A percentile compares a stretch with the other conserved stretches of the same genome.
These are phyloP conservation scores for Drosophila cracens DNA, from an alignment of 2,888 invertebrate genomes.

Conservation along the genomic window DNA sequence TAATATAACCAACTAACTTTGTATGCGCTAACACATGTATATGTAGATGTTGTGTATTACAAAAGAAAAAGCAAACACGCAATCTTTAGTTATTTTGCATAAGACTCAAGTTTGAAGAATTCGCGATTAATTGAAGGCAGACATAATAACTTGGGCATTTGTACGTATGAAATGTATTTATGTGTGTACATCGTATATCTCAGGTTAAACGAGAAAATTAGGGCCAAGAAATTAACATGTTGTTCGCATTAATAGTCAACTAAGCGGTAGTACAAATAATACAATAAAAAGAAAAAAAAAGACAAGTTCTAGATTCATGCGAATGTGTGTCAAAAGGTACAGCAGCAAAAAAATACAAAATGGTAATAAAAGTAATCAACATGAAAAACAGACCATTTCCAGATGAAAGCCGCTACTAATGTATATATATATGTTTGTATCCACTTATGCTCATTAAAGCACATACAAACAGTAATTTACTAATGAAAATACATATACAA, in stretches of 20 bases:
- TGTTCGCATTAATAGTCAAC: conserved; percentile 23
- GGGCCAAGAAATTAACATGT: conserved; percentile 14
- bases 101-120: conserved; percentile 4
- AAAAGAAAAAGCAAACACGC: conserved; percentile 25
- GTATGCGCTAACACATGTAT: neutral
- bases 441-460: neutral
- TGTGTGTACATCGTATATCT: neutral
- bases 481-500: neutral
- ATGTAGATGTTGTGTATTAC: conserved; percentile 9
- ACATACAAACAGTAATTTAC: neutral
- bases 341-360: conserved; percentile 4
- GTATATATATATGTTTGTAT: neutral
- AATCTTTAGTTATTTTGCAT: conserved; percentile 12
- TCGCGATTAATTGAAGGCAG: conserved; percentile 3
- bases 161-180: neutral
- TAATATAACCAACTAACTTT: neutral
- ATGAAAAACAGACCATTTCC: conserved; percentile 5
- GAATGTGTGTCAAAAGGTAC: conserved; percentile 18
- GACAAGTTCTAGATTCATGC: conserved; percentile 13
- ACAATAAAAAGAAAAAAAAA: conserved; percentile 36
- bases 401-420: neutral
- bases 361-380: conserved; percentile 9
- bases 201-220: conserved; percentile 1
- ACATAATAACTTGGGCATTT: conserved; percentile 8
- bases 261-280: conserved; percentile 25